Evolutionary conservation across 1,140 invertebrate species (phyloP).

Genomic region (Drosophila bipectinata): DNA sequence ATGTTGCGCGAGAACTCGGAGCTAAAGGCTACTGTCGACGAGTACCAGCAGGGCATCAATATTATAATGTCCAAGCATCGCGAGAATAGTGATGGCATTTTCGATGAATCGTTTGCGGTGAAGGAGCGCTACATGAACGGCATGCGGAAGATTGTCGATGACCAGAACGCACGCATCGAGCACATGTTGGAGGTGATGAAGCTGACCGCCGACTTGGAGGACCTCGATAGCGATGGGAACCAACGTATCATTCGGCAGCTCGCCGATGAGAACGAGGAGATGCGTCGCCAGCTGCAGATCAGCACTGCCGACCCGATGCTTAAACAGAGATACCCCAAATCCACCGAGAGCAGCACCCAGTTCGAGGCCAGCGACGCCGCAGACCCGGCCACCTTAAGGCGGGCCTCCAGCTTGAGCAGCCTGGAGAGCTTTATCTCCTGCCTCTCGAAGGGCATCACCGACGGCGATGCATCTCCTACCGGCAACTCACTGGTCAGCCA

Average conservation of each 20-base stretch:
- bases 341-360: conserved; percentile 48
- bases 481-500: conserved; percentile 8
- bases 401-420: conserved; percentile 25
- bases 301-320: conserved; percentile 14
- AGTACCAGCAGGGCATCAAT: conserved; percentile 38
- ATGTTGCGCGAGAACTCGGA: conserved; percentile 57
- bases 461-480: neutral
- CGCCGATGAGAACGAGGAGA: conserved; percentile 42
- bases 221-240: conserved; percentile 28
- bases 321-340: conserved; percentile 12
- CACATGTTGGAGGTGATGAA: conserved; percentile 52
- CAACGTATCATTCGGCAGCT: conserved; percentile 39
- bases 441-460: conserved; percentile 20
- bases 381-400: neutral
- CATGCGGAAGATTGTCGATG: conserved; percentile 25
- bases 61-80: conserved; percentile 55
- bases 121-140: conserved; percentile 42
- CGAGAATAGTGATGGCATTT: conserved; percentile 34
- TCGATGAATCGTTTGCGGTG: conserved; percentile 36
- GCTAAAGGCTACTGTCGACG: conserved; percentile 46
- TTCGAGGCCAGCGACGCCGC: conserved; percentile 10
- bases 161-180: conserved; percentile 52
- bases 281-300: conserved; percentile 60
- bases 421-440: conserved; percentile 50
- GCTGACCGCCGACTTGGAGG: conserved; percentile 30